These are phyloP conservation scores for Pyrocoelia pectoralis DNA, from an alignment of 2,888 invertebrate species.

Conservation along the genomic window DNA sequence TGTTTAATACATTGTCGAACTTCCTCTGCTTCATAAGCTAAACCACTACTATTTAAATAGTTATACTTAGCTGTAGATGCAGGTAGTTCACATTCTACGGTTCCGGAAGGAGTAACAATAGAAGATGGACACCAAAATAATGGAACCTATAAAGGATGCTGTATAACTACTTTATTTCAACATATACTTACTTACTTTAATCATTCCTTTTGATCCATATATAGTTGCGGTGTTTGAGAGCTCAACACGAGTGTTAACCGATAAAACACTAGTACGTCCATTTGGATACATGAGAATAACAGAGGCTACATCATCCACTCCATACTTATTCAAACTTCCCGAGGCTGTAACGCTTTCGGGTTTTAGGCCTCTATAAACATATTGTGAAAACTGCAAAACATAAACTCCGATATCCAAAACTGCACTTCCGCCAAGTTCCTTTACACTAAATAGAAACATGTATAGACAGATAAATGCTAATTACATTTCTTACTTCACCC, in stretches of 20 bases:
- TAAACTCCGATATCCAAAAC: conserved; percentile 82
- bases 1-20: conserved; percentile 74
- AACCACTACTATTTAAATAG: conserved; percentile 69
- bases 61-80: conserved; percentile 56
- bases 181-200: conserved; percentile 63
- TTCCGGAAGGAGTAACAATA: conserved; percentile 69
- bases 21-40: conserved; percentile 80
- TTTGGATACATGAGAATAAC: conserved; percentile 70
- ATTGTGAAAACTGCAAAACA: conserved; percentile 73
- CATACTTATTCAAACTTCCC: conserved; percentile 74
- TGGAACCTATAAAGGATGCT: conserved; percentile 56
- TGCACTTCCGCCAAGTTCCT: conserved; percentile 76
- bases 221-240: conserved; percentile 71
- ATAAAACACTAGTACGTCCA: conserved; percentile 70
- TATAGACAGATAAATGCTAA: background rate
- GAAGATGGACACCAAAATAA: conserved; percentile 79
- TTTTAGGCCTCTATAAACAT: conserved; percentile 70
- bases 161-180: too few relatives aligned
- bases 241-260: conserved; percentile 64
- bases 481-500: conserved; percentile 58
- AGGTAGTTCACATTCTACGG: conserved; percentile 71
- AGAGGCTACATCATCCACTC: conserved; percentile 73
- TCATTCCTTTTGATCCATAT: conserved; percentile 72
- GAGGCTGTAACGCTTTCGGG: conserved; percentile 72
- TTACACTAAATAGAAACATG: conserved; percentile 25